Base-by-base conservation (phyloP, 2,113 vertebrate species). In the Zeus faber region DNA sequence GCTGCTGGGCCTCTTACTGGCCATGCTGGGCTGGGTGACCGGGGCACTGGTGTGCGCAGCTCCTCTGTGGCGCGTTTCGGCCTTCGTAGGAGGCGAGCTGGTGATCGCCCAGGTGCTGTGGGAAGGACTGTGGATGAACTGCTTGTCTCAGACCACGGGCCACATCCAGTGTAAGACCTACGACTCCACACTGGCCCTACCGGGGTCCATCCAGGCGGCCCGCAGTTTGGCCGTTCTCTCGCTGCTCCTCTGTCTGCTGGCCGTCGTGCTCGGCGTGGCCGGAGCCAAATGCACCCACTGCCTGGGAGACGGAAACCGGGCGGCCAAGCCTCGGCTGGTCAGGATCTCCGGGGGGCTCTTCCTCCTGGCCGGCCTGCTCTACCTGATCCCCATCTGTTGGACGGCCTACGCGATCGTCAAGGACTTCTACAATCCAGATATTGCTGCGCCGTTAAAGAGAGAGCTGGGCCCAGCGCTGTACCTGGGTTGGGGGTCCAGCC, bases 41-140 rank as follows among this genome's bases (percentile, higher is more conserved):
- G 83, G 84, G 16, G 74, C 85, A 2, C 54, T 93, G 59, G 90
- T 90, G 40, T 93, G 91, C 0, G 85, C 89, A 0, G 75, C 90
- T 50, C 92, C 93, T 10, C 76, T 90, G 76, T 94, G 93, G 92
- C 91, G 90, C 0, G 85, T 93, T 53, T 91, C 92, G 0, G 91
- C 92, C 25, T 93, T 93, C 26, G 92, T 92, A 0, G 93, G 91
- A 4, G 89, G 72, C n/a, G 92, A 86, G 87, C 88, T 94, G 8
- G 91, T 94, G 70, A 89, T 90, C 10, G 90, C 92, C 1, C 91
- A 94, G 86, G 83, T 88, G 69, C 44, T 84, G 40, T 93, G 92
- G 92, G 93, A 95, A 68, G 93, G 93, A 21, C 85, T 94, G 31
- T 95, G 93, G 93, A 95, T 94, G 93, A 91, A 84, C 73, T 95